These are phyloP conservation scores for Calosoma granatense DNA, from an alignment of 1,140 invertebrate species.

Conservation along the genomic window DNA sequence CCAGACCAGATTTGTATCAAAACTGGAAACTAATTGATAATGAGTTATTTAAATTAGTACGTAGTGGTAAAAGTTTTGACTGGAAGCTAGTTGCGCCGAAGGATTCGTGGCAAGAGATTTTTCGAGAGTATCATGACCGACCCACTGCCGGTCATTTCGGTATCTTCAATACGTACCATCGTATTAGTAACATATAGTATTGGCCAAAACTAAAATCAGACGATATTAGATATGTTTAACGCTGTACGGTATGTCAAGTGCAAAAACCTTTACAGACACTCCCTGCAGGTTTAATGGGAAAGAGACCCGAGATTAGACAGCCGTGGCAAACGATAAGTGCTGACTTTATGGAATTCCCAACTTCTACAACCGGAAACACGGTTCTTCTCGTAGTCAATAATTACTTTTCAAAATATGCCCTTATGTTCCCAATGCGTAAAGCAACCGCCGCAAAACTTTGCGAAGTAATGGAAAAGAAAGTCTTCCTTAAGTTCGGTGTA, in stretches of 20 bases:
- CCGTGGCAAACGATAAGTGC: constrained; percentile 18
- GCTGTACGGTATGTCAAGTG: constrained; percentile 8
- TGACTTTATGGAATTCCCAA: constrained; percentile 12
- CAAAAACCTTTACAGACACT: constrained; percentile 16
- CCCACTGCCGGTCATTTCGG: constrained; percentile 18
- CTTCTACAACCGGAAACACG: not conserved
- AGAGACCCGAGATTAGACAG: constrained; percentile 23
- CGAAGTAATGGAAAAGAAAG: constrained; percentile 15
- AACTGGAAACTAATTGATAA: too few relatives aligned
- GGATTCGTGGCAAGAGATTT: constrained; percentile 1
- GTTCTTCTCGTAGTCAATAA: constrained; percentile 17
- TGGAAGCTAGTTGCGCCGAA: constrained; percentile 13
- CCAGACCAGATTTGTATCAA: too few relatives aligned
- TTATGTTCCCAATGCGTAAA: constrained; percentile 18
- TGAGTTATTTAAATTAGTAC: too few relatives aligned
- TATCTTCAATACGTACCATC: constrained; percentile 18
- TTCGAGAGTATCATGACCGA: constrained; percentile 15
- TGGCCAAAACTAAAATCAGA: constrained; percentile 17
- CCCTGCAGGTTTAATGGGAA: constrained; percentile 26
- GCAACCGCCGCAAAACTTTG: constrained; percentile 20
- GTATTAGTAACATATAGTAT: constrained; percentile 20
- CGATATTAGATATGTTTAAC: constrained; percentile 13
- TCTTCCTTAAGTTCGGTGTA: constrained; percentile 18
- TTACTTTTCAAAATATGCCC: constrained; percentile 17
- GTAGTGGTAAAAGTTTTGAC: too few relatives aligned